Conservation (phyloP, 2,113 vertebrate species). For the Bujurquina vittata region DNA sequence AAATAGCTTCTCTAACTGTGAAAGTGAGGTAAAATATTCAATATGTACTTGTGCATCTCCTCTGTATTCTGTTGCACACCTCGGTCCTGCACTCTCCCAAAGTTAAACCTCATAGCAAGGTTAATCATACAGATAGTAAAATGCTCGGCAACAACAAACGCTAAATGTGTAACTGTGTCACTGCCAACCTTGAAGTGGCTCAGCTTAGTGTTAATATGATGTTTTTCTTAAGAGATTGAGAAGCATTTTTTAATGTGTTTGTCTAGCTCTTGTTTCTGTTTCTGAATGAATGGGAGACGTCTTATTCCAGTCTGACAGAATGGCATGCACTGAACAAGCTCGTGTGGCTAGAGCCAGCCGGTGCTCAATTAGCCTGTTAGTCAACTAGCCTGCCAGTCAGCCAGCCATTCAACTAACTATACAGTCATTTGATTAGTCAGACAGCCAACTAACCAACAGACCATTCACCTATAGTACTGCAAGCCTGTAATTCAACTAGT, state of each 20-base stretch:
- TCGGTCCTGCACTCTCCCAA: slow-evolving; percentile 48
- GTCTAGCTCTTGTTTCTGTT: not conserved
- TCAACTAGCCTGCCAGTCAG: slow-evolving; percentile 11
- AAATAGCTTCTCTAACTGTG: slow-evolving; percentile 27
- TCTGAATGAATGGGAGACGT: not conserved
- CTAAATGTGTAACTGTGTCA: slow-evolving; percentile 35
- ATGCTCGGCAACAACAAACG: slow-evolving; percentile 46
- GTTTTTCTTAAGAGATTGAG: not conserved
- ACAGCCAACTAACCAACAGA: slow-evolving; percentile 25
- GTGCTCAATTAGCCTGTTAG: slow-evolving; percentile 26
- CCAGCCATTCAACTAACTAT: slow-evolving; percentile 50
- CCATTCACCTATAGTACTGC: slow-evolving; percentile 37
- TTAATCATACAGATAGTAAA: slow-evolving; percentile 48
- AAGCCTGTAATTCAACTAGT: slow-evolving; percentile 43
- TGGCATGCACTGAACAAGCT: not conserved
- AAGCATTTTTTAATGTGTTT: not conserved
- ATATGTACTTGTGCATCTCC: slow-evolving; percentile 27
- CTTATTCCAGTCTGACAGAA: not conserved
- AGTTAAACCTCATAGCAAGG: slow-evolving; percentile 70
- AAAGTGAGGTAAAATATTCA: slow-evolving; percentile 57
- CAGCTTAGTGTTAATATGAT: not conserved
- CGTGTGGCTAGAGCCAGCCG: slow-evolving; percentile 10
- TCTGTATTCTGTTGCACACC: slow-evolving; percentile 44
- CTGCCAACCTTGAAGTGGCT: slow-evolving; percentile 28
- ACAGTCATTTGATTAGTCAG: slow-evolving; percentile 35